Percentiles rank a stretch among this genome's conserved stretches.
Conservation (phyloP, 2,888 invertebrate genomes). For the Chrysina gloriosa region DNA sequence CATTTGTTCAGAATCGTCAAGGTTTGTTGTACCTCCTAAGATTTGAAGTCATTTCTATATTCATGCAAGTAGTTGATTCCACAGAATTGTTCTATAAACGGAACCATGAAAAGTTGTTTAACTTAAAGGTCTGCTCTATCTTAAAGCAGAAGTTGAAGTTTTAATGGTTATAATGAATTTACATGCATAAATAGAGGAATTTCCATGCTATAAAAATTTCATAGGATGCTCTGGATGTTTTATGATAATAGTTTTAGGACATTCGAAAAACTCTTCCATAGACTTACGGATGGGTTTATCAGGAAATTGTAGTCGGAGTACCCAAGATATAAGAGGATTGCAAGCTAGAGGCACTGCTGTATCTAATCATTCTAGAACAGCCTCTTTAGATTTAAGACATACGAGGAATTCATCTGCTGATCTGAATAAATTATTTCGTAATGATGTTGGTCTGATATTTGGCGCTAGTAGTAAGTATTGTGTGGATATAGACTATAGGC, state of each 20-base stretch:
- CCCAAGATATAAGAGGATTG: slow-evolving; percentile 66
- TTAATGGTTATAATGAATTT: too few species aligned
- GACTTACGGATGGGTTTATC: slow-evolving; percentile 74
- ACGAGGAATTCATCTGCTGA: slow-evolving; percentile 80
- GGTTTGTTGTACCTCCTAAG: neutral
- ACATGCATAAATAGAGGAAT: too few species aligned
- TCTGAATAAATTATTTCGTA: slow-evolving; percentile 77
- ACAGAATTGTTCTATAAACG: too few species aligned
- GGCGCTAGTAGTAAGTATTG: slow-evolving; percentile 67
- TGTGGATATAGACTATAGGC: too few species aligned
- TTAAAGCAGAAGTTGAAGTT: too few species aligned
- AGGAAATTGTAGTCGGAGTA: slow-evolving; percentile 64
- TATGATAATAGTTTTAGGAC: slow-evolving; percentile 63
- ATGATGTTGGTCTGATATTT: slow-evolving; percentile 79
- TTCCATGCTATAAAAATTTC: neutral
- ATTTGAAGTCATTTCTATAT: neutral
- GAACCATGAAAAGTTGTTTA: too few species aligned
- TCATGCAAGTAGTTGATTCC: too few species aligned
- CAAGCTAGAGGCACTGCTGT: slow-evolving; percentile 59
- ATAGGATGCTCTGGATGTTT: neutral
- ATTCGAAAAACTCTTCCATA: slow-evolving; percentile 86
- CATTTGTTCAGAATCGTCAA: slow-evolving; percentile 47
- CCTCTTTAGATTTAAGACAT: slow-evolving; percentile 83
- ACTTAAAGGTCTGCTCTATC: too few species aligned
- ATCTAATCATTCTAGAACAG: slow-evolving; percentile 81